Conservation (phyloP, 2,888 invertebrate species). For the Bellardia bayeri region DNA sequence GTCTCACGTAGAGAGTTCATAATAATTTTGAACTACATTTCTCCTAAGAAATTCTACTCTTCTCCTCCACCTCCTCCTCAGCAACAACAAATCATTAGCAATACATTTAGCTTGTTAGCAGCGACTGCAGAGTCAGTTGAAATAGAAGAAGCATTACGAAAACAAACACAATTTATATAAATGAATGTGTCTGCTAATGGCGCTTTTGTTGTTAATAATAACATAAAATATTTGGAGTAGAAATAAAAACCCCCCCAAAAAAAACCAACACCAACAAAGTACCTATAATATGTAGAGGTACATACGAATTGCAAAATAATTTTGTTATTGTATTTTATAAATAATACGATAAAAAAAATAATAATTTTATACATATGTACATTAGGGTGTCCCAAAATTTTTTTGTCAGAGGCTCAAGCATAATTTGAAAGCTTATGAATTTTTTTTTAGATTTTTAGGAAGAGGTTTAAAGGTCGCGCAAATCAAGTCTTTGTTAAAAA, state of each 20-base stretch:
- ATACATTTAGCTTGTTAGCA: slow-evolving; percentile 25
- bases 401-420: too few species aligned
- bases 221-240: slow-evolving; percentile 52
- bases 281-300: neutral
- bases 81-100: neutral
- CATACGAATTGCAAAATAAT: neutral
- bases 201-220: slow-evolving; percentile 63
- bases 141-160: slow-evolving; percentile 4
- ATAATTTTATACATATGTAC: too few species aligned
- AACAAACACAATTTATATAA: slow-evolving; percentile 52
- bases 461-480: too few species aligned
- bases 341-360: neutral
- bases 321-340: slow-evolving; percentile 7
- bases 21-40: slow-evolving; percentile 63
- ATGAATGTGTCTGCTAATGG: slow-evolving; percentile 67
- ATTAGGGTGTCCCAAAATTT: too few species aligned
- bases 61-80: neutral
- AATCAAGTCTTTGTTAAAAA: too few species aligned
- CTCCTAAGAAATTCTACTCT: neutral
- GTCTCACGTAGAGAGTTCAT: slow-evolving; percentile 62
- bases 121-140: slow-evolving; percentile 8
- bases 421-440: too few species aligned
- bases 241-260: slow-evolving; percentile 8
- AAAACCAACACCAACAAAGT: neutral
- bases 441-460: too few species aligned